Percentiles rank a stretch among this genome's conserved stretches.
These are phyloP conservation scores for Campoplex capitator DNA, from an alignment of 2,888 invertebrate genomes.

Conservation along the genomic window DNA sequence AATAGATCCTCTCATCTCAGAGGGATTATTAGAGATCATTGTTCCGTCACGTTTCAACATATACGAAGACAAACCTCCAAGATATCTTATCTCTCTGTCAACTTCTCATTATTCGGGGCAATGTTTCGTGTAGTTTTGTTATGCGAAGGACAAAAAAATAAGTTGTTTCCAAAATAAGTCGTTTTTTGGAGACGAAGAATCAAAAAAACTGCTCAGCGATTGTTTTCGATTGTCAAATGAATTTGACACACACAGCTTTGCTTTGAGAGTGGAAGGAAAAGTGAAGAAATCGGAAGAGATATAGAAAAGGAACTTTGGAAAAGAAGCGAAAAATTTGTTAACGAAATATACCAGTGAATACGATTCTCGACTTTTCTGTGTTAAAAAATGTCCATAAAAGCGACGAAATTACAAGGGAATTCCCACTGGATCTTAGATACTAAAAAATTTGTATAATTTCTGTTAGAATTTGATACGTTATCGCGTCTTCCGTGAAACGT, in stretches of 20 bases:
- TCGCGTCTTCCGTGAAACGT: not conserved
- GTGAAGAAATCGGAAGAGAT: not conserved
- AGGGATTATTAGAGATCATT: conserved; percentile 6
- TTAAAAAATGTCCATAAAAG: not conserved
- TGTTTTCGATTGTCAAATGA: too few relatives aligned
- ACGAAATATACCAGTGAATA: not conserved
- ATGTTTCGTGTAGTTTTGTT: not conserved
- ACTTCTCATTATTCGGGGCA: conserved; percentile 9
- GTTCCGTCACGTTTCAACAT: not conserved
- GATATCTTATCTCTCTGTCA: conserved; percentile 10
- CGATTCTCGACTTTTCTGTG: not conserved
- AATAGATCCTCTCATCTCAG: conserved; percentile 6
- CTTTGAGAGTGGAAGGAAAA: not conserved
- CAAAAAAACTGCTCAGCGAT: too few relatives aligned
- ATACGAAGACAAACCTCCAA: conserved; percentile 1
- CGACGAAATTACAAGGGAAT: not conserved
- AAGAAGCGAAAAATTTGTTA: not conserved
- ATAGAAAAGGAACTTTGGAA: not conserved
- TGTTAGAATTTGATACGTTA: not conserved
- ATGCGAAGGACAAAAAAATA: not conserved
- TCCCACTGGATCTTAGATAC: not conserved
- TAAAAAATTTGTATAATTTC: not conserved
- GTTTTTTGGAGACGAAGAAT: too few relatives aligned
- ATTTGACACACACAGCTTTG: too few relatives aligned
- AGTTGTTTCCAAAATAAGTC: not conserved